These are phyloP conservation scores for Semicossyphus pulcher DNA, from an alignment of 2,113 vertebrate species.

Conservation along the genomic window DNA sequence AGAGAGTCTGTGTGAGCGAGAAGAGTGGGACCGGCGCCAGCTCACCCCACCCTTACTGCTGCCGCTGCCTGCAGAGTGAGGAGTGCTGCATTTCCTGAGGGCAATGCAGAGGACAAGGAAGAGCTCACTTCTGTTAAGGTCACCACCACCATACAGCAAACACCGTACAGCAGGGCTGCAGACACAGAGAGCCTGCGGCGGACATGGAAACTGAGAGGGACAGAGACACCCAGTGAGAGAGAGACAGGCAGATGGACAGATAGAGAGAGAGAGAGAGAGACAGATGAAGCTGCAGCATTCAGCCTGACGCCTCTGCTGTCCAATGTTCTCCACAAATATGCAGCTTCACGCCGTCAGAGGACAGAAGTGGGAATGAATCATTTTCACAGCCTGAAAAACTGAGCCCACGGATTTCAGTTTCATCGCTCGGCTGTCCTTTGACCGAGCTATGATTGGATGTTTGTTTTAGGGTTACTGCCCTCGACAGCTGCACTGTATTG, in stretches of 20 bases:
- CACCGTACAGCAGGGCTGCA: constrained; percentile 13
- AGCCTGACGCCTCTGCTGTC: constrained; percentile 27
- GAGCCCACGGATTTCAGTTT: constrained; percentile 7
- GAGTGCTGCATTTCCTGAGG: constrained; percentile 83
- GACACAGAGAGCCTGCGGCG: constrained; percentile 5
- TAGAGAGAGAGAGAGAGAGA: background rate
- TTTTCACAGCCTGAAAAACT: constrained; percentile 36
- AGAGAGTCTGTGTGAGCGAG: constrained; percentile 22
- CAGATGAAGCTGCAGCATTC: constrained; percentile 44
- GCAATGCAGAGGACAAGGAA: constrained; percentile 78
- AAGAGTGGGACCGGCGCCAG: constrained; percentile 75
- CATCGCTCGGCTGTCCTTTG: background rate
- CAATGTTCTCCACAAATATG: constrained; percentile 36
- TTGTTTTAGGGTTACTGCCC: background rate
- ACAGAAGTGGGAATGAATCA: constrained; percentile 59
- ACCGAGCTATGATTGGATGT: background rate
- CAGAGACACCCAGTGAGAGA: background rate
- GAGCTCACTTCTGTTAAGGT: constrained; percentile 63
- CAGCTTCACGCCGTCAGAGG: constrained; percentile 39
- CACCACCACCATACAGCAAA: constrained; percentile 57
- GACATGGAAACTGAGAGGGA: constrained; percentile 35
- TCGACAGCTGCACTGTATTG: constrained; percentile 4
- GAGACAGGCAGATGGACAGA: constrained; percentile 19
- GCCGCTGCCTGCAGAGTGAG: constrained; percentile 80
- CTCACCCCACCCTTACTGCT: constrained; percentile 79